A percentile compares a stretch with the other conserved stretches of the same genome.
phyloP scores from a whole-genome alignment of 2,797 vertebrate genomes.

The Platalea minor region DNA sequence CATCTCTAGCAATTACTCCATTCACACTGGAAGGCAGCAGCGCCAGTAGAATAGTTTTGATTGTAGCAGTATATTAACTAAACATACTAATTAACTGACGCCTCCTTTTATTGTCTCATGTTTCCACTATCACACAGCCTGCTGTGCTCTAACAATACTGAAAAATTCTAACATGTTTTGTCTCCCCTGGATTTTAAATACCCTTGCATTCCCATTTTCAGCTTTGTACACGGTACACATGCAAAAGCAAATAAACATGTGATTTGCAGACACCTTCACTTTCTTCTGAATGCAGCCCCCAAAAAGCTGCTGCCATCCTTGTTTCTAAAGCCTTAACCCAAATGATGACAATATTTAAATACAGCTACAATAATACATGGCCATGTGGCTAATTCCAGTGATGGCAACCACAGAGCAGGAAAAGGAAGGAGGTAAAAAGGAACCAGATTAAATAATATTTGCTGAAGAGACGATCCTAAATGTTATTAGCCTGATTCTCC shows the following conservation, averaged over 20 bases:
- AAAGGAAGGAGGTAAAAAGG: not conserved
- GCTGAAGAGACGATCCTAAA: not conserved
- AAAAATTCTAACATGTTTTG: not conserved
- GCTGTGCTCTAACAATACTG: constrained; percentile 1
- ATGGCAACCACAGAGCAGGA: not conserved
- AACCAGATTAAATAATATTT: not conserved
- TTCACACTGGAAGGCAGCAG: not conserved
- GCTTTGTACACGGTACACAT: not conserved
- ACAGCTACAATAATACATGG: not conserved
- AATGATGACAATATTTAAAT: not conserved
- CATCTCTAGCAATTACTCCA: not conserved
- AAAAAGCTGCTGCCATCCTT: not conserved
- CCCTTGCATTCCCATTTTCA: not conserved
- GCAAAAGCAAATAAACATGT: not conserved
- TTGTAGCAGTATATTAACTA: not conserved
- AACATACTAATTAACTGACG: constrained; percentile 8
- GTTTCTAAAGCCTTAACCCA: not conserved
- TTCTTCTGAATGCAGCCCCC: not conserved
- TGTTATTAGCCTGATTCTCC: not conserved
- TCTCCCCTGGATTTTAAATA: not conserved
- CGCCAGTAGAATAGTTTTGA: not conserved
- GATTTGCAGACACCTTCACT: not conserved
- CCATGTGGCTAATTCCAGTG: not conserved
- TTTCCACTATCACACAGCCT: not conserved
- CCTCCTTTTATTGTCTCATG: not conserved